Evolutionary conservation across 2,888 invertebrate genomes (phyloP).

Genomic region (Eristalis intricaria): DNA sequence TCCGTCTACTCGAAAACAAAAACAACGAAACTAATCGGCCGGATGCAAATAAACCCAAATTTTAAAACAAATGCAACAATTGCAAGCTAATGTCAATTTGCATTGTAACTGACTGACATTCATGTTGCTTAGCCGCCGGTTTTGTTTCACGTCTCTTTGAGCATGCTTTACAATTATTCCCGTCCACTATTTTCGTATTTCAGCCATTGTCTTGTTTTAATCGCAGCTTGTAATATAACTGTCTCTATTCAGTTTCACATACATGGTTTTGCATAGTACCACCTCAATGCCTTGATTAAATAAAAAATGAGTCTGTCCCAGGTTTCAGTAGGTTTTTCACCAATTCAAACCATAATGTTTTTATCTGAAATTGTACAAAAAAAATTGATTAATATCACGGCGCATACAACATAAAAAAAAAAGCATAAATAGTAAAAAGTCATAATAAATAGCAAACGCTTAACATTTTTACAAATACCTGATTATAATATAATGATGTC

Average conservation of each 20-base stretch:
- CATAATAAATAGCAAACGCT: too few species aligned
- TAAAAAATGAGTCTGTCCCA: too few species aligned
- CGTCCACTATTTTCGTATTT: neutral
- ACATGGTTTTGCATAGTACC: neutral
- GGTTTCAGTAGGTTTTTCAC: too few species aligned
- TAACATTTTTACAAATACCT: too few species aligned
- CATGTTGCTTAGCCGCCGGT: neutral
- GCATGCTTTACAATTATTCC: neutral
- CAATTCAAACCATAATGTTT: too few species aligned
- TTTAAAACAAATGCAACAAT: constrained; percentile 23
- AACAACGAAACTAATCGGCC: neutral
- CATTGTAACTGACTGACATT: neutral
- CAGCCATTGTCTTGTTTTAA: neutral
- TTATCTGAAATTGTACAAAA: too few species aligned
- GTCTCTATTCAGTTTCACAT: neutral
- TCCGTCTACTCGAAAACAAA: constrained; percentile 9
- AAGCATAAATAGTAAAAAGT: too few species aligned
- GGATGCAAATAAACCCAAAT: neutral
- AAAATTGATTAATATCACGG: too few species aligned
- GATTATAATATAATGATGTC: too few species aligned
- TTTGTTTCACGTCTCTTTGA: neutral
- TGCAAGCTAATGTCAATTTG: neutral
- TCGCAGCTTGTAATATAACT: neutral
- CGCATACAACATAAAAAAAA: too few species aligned
- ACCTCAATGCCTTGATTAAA: too few species aligned